Base-by-base conservation (phyloP, 2,888 invertebrate species). In the Eretmocerus hayati region DNA sequence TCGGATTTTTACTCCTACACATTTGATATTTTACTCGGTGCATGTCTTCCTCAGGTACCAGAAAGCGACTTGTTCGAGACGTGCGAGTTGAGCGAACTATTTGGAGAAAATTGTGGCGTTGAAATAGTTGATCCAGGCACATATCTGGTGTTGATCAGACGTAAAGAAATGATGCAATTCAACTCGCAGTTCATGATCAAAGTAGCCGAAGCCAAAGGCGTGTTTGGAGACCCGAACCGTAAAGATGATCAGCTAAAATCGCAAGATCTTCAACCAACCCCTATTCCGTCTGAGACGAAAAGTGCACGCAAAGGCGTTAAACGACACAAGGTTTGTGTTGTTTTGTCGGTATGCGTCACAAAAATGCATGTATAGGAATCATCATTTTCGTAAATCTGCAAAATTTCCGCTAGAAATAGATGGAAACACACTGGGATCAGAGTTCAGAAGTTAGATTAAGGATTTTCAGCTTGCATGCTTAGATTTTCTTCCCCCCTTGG, bases 121-220 rank as follows among this genome's bases (percentile, higher is more conserved):
- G 8, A 69, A 35, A 65, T 71, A 6, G 60, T 69, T 20, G 67
- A 74, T 4, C 55, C 62, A 58, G 85, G 85, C 3, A 84, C 84
- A 60, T 85, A 77, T 62, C 72, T 86, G 38, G 80, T 83, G 3
- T 72, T 84, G 8, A 75, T 85, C 46, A 81, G 81, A 62, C 75
- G 85, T 58, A 85, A 84, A 79, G 81, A 84, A 73, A 77, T 89
- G 59, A 85, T 84, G 45, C 80, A 83, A 35, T 77, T 89, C 60
- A 85, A 90, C 68, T 86, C 87, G 5, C 84, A 87, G 67, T 88
- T 84, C 66, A 85, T 90, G 79, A 90, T 90, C 58, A 79, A 84
- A 60, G 85, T 88, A 73, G 89, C 90, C 3, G 89, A 89, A 69
- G 78, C 81, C 33, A 78, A 88, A 50, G 88, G 89, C 0, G 70